Conservation (phyloP, 53 echinoderm and acorn worm species). For the Stichopus horrens region DNA sequence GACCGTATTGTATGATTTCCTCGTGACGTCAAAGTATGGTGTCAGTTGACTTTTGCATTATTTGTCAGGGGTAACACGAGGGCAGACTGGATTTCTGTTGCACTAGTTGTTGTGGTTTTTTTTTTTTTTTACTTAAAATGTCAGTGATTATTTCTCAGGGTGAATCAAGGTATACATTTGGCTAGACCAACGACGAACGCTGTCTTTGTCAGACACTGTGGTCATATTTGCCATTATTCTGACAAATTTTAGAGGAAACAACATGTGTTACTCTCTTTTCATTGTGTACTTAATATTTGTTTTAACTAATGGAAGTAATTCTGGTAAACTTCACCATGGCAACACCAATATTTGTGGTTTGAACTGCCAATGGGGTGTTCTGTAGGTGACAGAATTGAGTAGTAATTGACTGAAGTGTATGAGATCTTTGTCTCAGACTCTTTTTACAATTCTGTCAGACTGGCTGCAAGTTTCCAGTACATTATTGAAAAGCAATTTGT, state of each 20-base stretch:
- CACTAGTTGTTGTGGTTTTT: neutral
- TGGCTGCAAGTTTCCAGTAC: no score
- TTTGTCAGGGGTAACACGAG: neutral
- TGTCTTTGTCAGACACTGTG: neutral
- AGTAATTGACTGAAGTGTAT: no score
- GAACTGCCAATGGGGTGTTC: no score
- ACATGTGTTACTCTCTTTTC: slow-evolving; percentile 5
- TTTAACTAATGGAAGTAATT: neutral
- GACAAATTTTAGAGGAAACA: neutral
- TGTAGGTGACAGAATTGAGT: no score
- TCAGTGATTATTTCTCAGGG: neutral
- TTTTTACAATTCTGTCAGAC: no score
- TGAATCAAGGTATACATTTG: neutral
- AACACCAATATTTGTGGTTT: neutral
- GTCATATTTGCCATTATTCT: neutral
- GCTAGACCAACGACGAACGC: neutral
- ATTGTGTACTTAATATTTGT: neutral
- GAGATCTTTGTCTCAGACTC: no score
- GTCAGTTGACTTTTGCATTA: neutral
- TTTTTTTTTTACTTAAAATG: neutral
- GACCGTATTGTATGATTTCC: neutral
- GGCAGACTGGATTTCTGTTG: neutral
- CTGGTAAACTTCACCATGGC: neutral
- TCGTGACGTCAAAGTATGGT: neutral
- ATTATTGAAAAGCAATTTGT: no score